These are phyloP conservation scores for Apaloderma vittatum DNA, from an alignment of 2,113 vertebrate genomes.

Conservation along the genomic window DNA sequence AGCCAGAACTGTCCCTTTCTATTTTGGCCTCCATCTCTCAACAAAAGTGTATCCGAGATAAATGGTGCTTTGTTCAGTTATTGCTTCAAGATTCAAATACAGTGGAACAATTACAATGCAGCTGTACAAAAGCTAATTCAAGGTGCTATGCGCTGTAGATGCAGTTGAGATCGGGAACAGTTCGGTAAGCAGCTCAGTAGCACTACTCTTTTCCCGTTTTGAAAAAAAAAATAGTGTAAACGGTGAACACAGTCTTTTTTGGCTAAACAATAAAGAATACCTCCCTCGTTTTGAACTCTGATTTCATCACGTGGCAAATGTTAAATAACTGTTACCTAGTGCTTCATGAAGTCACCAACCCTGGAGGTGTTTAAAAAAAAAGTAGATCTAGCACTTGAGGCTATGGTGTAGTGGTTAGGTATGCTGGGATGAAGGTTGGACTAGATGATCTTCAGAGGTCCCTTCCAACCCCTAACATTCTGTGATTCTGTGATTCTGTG, in stretches of 20 bases:
- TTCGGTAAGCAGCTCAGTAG: neutral
- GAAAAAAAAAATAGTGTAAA: neutral
- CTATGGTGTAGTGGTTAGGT: no score
- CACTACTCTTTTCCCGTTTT: neutral
- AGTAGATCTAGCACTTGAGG: no score
- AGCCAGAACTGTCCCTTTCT: neutral
- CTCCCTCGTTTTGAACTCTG: neutral
- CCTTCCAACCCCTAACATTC: no score
- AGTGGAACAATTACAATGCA: neutral
- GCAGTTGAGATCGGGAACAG: fast-evolving
- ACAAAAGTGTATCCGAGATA: neutral
- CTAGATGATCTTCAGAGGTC: no score
- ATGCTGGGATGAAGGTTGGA: no score
- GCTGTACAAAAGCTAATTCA: neutral
- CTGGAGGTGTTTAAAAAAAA: no score
- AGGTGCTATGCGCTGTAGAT: no score
- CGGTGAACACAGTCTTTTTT: neutral
- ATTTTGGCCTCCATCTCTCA: neutral
- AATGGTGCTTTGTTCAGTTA: fast-evolving
- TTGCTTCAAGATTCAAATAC: neutral
- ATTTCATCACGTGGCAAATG: neutral
- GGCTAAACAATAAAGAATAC: neutral
- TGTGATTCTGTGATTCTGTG: no score
- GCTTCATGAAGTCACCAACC: no score
- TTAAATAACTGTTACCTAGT: neutral